Evolutionary conservation across 2,113 vertebrate species (phyloP).

Genomic region (Lepus americanus): DNA sequence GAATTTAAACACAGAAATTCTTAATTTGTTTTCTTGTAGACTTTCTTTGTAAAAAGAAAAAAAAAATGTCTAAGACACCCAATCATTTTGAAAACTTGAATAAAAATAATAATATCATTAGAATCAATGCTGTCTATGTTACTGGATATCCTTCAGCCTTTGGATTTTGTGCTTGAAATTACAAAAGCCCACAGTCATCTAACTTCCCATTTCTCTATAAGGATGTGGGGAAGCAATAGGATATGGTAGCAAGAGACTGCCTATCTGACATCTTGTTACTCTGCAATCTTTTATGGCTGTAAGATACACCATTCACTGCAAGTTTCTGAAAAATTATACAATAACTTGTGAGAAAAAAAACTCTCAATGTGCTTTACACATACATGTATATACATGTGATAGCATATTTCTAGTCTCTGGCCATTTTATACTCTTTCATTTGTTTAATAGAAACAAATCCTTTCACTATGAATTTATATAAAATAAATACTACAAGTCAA

Average conservation of each 20-base stretch:
- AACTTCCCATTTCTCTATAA: conserved; percentile 48
- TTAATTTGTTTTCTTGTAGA: neutral
- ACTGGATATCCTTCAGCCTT: conserved; percentile 63
- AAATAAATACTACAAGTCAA: neutral
- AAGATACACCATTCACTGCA: neutral
- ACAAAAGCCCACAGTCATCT: conserved; percentile 67
- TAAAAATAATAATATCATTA: conserved; percentile 42
- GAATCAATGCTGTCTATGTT: conserved; percentile 29
- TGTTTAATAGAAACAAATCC: neutral
- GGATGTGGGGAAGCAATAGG: conserved; percentile 39
- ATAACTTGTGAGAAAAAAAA: conserved; percentile 46
- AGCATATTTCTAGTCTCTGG: neutral
- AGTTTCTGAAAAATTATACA: conserved; percentile 48
- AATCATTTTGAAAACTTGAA: conserved; percentile 76
- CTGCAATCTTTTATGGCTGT: neutral
- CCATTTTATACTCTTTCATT: neutral
- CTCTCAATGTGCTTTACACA: neutral
- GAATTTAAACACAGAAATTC: neutral
- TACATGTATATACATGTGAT: neutral
- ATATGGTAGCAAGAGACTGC: conserved; percentile 1
- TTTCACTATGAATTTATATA: neutral
- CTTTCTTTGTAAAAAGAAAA: neutral
- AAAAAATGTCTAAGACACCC: conserved; percentile 59
- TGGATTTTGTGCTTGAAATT: conserved; percentile 66
- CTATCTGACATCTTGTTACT: conserved; percentile 37